Percentiles rank a stretch among this genome's conserved stretches.
phyloP scores from a whole-genome alignment of 2,888 invertebrate genomes.

The Coenonympha arcania region DNA sequence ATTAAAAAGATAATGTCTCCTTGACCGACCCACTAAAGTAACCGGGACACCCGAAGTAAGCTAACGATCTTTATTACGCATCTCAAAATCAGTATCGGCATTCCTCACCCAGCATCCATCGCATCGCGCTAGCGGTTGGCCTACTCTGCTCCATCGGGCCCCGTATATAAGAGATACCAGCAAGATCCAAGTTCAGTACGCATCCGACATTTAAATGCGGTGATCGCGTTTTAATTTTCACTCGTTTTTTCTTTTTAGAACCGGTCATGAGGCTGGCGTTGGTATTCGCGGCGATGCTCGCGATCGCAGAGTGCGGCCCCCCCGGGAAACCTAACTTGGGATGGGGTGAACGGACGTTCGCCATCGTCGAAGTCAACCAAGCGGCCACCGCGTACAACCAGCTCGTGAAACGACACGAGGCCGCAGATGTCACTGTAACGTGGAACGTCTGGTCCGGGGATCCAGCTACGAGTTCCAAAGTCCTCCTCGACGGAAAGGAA shows the following conservation, averaged over 20 bases:
- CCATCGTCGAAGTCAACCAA: slow-evolving; percentile 67
- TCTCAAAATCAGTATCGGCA: slow-evolving; percentile 55
- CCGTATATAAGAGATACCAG: slow-evolving; percentile 63
- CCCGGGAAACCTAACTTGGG: slow-evolving; percentile 63
- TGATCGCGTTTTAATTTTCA: slow-evolving; percentile 41
- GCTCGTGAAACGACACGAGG: slow-evolving; percentile 55
- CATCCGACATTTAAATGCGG: slow-evolving; percentile 50
- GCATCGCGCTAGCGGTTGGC: slow-evolving; percentile 65
- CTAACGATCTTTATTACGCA: slow-evolving; percentile 64
- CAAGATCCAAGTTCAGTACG: slow-evolving; percentile 55
- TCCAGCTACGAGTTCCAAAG: slow-evolving; percentile 51
- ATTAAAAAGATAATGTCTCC: slow-evolving; percentile 51
- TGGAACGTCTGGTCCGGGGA: slow-evolving; percentile 71
- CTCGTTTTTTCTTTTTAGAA: slow-evolving; percentile 52
- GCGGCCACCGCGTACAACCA: slow-evolving; percentile 70
- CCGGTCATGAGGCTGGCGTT: slow-evolving; percentile 54
- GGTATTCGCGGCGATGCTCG: slow-evolving; percentile 44
- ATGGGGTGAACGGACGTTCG: slow-evolving; percentile 67
- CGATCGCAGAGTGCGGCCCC: slow-evolving; percentile 46
- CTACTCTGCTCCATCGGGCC: slow-evolving; percentile 62
- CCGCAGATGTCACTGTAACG: slow-evolving; percentile 63
- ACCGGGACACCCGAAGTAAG: slow-evolving; percentile 63
- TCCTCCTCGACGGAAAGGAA: slow-evolving; percentile 54
- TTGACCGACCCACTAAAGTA: slow-evolving; percentile 56
- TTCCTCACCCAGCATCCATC: slow-evolving; percentile 49